Base-by-base conservation (phyloP, 2,797 vertebrate species). In the Danio aesculapii region DNA sequence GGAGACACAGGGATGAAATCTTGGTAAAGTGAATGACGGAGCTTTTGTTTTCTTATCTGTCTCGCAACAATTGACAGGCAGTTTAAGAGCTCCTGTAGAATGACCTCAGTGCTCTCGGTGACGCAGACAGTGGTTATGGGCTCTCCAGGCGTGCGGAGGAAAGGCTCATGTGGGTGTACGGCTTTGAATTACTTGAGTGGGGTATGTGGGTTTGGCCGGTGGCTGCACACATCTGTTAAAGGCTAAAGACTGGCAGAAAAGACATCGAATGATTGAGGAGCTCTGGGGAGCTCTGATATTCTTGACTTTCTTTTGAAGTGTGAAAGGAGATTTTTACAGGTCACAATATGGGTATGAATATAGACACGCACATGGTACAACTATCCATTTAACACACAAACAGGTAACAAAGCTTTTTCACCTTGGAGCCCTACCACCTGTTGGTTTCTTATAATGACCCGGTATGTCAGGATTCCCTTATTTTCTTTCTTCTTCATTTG, bases 281-380 rank as follows among this genome's bases (percentile, higher is more conserved):
- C 47, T 39, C 68, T 8, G 13, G 7, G 52, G 78, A 55, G 41
- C 59, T 76, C 62, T 70, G 62, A 79, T 67, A 50, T 81, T 81
- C 66, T 21, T 55, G 3, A 14, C 55, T 67, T 44, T 44, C 49
- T 80, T 89, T 87, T 85, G 74, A 87, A 84, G 84, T 47, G 16
- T 53, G 39, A 79, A 70, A 16, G 62, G 17, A 57, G 17, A 68
- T 78, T 81, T 30, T 30, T 30, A 30, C 30, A 30, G 30, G 30
- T 30, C 30, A 30, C 30, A 30, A 30, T 30, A 30, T 30, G 30
- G 30, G 30, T 30, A 30, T 30, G 30, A 30, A 30, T 30, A 30
- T 30, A 30, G 30, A 30, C 30, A 30, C 30, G 30, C 30, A 30
- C 30, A 30, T 1, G 30, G 30, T 30, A 30, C 30, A 3, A 30